phyloP scores from a whole-genome alignment of 2,888 invertebrate genomes.

The Byasa hedistus region DNA sequence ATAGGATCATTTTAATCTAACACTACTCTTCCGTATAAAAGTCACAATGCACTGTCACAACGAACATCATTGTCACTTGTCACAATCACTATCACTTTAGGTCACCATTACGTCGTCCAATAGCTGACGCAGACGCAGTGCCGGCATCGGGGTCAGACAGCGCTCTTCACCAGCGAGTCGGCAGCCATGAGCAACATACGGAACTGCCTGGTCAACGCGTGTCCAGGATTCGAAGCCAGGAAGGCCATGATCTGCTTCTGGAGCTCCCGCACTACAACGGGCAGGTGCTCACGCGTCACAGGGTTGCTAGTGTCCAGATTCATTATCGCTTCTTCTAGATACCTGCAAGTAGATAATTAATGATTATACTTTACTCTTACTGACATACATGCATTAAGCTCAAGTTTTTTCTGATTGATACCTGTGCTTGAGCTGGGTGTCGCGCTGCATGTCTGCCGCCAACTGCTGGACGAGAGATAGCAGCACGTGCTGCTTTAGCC shows the following conservation, averaged over 20 bases:
- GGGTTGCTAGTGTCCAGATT: slow-evolving; percentile 88
- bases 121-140: slow-evolving; percentile 22
- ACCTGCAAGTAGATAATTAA: slow-evolving; percentile 77
- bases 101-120: slow-evolving; percentile 17
- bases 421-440: slow-evolving; percentile 80
- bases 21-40: no score
- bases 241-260: slow-evolving; percentile 87
- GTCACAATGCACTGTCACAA: not conserved
- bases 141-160: slow-evolving; percentile 49
- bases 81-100: slow-evolving; percentile 2
- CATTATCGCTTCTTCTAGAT: slow-evolving; percentile 92
- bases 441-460: slow-evolving; percentile 90
- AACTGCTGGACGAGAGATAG: slow-evolving; percentile 95
- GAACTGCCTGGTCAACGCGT: slow-evolving; percentile 82
- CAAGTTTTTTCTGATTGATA: no score
- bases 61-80: not conserved
- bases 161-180: slow-evolving; percentile 72
- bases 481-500: slow-evolving; percentile 91
- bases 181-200: slow-evolving; percentile 87
- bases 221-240: slow-evolving; percentile 82
- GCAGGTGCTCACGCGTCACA: slow-evolving; percentile 90
- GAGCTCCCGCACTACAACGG: slow-evolving; percentile 87
- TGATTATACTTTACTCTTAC: no score
- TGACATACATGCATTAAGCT: no score
- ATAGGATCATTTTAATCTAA: no score